Evolutionary conservation across 2,797 vertebrate genomes (phyloP).

Genomic region (Melanotaenia nigrans): DNA sequence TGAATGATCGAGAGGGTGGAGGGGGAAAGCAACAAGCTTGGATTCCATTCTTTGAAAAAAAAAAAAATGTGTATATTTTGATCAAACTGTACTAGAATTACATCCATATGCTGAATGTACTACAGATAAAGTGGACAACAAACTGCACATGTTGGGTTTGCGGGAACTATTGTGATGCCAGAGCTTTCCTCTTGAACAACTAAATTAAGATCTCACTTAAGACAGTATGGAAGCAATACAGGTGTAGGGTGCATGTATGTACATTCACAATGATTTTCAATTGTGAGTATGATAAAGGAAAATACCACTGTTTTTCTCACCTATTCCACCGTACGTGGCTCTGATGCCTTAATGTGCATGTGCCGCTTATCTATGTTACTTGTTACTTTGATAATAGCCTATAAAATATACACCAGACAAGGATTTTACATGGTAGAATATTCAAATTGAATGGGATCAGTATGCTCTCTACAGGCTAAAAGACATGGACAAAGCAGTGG

Average conservation of each 20-base stretch:
- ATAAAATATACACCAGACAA: constrained; percentile 15
- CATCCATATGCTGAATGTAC: constrained; percentile 48
- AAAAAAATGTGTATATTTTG: background rate
- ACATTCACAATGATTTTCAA: constrained; percentile 48
- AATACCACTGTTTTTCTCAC: constrained; percentile 51
- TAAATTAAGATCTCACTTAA: constrained; percentile 41
- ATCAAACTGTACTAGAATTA: constrained; percentile 69
- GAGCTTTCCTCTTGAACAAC: constrained; percentile 55
- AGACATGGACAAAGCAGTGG: background rate
- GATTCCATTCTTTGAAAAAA: background rate
- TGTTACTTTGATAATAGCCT: constrained; percentile 4
- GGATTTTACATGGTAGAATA: background rate
- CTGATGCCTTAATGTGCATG: constrained; percentile 25
- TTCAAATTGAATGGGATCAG: constrained; percentile 1
- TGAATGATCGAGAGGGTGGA: constrained; percentile 54
- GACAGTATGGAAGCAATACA: constrained; percentile 63
- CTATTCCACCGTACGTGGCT: background rate
- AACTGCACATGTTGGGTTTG: constrained; percentile 48
- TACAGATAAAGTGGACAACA: constrained; percentile 31
- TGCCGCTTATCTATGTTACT: constrained; percentile 32
- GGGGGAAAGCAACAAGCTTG: constrained; percentile 39
- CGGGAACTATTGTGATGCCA: constrained; percentile 55
- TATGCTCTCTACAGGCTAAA: background rate
- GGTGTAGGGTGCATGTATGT: constrained; percentile 49
- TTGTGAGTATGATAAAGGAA: constrained; percentile 52